Conservation (phyloP, 2,113 vertebrate species). For the Peromyscus polionotus region DNA sequence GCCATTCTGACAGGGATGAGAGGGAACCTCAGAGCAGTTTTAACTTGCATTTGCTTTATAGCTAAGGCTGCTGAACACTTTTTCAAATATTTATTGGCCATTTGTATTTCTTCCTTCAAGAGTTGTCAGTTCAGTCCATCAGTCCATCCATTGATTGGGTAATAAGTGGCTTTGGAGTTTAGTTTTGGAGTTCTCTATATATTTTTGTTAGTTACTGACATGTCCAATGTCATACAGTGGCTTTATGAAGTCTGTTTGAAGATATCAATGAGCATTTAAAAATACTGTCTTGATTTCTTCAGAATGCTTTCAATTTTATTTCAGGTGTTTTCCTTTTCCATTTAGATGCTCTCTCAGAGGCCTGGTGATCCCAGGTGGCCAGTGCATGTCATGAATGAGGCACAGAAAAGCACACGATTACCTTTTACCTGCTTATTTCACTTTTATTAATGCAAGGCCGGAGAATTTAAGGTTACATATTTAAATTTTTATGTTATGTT, state of each 20-base stretch:
- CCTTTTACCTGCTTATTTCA: neutral
- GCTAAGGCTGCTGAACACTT: neutral
- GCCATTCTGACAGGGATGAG: neutral
- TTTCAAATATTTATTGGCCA: too few relatives aligned
- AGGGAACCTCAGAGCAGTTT: neutral
- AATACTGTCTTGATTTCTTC: neutral
- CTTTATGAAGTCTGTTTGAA: neutral
- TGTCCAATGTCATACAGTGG: neutral
- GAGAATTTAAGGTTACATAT: conserved; percentile 31
- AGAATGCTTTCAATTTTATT: neutral
- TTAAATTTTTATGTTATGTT: conserved; percentile 21
- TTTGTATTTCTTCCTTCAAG: neutral
- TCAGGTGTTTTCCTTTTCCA: neutral
- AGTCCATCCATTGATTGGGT: neutral
- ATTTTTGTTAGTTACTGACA: neutral
- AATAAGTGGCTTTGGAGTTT: neutral
- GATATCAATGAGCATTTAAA: neutral
- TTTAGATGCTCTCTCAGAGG: neutral
- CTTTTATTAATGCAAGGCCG: neutral
- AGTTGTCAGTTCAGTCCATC: neutral
- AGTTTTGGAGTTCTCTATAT: neutral
- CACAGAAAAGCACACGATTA: neutral
- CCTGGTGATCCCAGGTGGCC: neutral
- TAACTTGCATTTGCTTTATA: neutral
- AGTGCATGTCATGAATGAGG: neutral